Evolutionary conservation across 2,113 vertebrate species (phyloP).

Genomic region (Cryptoleucopteryx plumbea): DNA sequence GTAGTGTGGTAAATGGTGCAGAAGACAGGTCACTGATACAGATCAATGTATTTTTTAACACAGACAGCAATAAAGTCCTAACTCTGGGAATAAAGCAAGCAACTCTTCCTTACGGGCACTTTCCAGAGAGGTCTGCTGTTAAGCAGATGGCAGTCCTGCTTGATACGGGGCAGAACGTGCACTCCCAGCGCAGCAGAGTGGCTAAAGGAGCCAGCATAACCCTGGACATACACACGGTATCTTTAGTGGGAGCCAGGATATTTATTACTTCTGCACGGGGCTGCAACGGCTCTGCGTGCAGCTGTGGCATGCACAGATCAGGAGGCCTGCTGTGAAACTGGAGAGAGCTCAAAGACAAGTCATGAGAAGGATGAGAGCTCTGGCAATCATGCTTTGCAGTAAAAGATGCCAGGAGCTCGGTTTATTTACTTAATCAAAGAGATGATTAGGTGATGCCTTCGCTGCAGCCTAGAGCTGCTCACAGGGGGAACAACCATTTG

Average conservation of each 20-base stretch:
- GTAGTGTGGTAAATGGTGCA: neutral
- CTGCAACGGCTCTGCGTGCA: neutral
- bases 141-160: neutral
- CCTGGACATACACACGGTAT: accelerated
- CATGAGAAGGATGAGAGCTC: neutral
- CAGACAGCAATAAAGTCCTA: neutral
- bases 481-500: neutral
- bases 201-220: neutral
- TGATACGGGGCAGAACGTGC: neutral
- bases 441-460: neutral
- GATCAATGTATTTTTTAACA: neutral
- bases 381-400: neutral
- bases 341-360: neutral
- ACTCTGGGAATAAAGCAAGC: neutral
- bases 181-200: accelerated
- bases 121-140: neutral
- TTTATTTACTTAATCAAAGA: neutral
- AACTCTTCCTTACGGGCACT: neutral
- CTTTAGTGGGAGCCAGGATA: neutral
- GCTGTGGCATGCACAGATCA: neutral
- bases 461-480: neutral
- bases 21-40: neutral
- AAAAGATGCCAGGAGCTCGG: neutral
- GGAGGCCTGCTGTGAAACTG: neutral
- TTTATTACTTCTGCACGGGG: neutral